Conservation (phyloP, 2,888 invertebrate genomes). For the Nymphalis c-album region DNA sequence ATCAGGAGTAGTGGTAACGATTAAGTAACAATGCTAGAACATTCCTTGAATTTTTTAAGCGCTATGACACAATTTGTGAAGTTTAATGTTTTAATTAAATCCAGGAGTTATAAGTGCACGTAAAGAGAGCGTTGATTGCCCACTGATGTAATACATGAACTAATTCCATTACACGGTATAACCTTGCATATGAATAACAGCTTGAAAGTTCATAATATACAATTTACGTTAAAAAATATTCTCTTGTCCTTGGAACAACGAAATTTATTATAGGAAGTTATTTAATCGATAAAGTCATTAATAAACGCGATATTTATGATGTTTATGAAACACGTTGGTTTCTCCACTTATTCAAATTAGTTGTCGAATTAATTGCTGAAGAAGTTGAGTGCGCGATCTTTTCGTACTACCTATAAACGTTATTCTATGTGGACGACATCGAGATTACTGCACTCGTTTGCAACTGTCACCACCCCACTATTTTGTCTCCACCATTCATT, state of each 20-base stretch:
- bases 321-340: background rate
- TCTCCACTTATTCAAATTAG: no score
- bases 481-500: slow-evolving; percentile 8
- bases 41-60: slow-evolving; percentile 27
- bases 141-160: background rate
- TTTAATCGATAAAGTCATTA: background rate
- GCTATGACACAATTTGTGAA: background rate
- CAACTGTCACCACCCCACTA: slow-evolving; percentile 21
- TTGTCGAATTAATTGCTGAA: background rate
- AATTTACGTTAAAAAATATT: background rate
- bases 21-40: slow-evolving; percentile 36
- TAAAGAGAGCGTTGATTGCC: background rate
- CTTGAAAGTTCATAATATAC: slow-evolving; percentile 2
- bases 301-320: background rate
- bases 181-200: background rate
- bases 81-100: background rate
- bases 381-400: slow-evolving; percentile 6
- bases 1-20: slow-evolving; percentile 41
- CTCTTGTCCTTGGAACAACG: background rate
- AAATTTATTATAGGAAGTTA: background rate
- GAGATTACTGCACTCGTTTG: slow-evolving; percentile 37
- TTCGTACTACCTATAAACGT: slow-evolving; percentile 12
- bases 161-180: background rate
- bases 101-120: background rate
- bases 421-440: slow-evolving; percentile 38